phyloP scores from a whole-genome alignment of 1,140 invertebrate genomes.

The Zaprionus tsacasi region DNA sequence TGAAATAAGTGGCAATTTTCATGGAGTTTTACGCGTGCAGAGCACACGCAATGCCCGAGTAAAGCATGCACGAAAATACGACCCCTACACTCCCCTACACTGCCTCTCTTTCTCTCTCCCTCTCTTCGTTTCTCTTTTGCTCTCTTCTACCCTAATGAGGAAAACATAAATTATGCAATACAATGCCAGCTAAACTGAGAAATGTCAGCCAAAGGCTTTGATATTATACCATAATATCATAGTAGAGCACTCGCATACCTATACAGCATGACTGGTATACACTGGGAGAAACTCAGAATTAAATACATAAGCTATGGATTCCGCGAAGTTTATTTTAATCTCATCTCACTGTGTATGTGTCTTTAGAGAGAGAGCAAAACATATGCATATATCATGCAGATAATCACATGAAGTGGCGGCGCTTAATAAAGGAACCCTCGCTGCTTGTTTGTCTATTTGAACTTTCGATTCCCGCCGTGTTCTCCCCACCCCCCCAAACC shows the following conservation, averaged over 20 bases:
- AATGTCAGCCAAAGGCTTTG: conserved; percentile 38
- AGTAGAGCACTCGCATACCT: neutral
- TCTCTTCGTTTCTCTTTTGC: neutral
- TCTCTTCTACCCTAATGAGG: conserved; percentile 20
- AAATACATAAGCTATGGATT: neutral
- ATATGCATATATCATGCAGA: conserved; percentile 17
- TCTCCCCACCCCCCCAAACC: too few relatives aligned
- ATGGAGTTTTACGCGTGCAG: conserved; percentile 19
- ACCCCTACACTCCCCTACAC: neutral
- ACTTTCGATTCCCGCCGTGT: conserved; percentile 25
- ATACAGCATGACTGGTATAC: conserved; percentile 12
- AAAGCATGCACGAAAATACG: conserved; percentile 35
- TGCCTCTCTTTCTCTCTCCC: neutral
- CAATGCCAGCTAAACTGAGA: conserved; percentile 43
- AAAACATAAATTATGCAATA: conserved; percentile 51
- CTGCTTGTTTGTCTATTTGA: conserved; percentile 43
- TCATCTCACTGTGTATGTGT: neutral
- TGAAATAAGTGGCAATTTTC: conserved; percentile 49
- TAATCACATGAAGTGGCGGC: conserved; percentile 7
- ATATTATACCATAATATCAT: conserved; percentile 25
- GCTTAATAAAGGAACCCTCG: conserved; percentile 11
- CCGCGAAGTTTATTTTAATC: neutral
- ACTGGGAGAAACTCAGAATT: neutral
- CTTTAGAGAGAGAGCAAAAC: neutral
- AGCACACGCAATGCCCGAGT: conserved; percentile 37